Evolutionary conservation across 2,113 vertebrate species (phyloP).

Genomic region (Microcebus tavaratra): DNA sequence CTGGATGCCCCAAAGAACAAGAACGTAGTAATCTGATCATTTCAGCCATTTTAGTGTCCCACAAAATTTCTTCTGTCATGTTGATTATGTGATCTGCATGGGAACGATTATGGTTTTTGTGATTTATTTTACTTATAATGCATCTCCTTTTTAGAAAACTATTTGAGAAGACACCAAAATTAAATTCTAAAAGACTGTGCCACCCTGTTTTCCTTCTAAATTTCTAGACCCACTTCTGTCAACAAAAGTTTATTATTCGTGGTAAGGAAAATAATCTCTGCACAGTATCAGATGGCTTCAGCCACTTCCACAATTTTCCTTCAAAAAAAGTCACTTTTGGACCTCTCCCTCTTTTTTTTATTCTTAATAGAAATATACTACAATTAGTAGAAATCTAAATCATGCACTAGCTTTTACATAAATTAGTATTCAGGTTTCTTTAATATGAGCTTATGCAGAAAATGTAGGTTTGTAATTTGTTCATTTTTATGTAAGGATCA

Average conservation of each 20-base stretch:
- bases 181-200: neutral
- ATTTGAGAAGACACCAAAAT: neutral
- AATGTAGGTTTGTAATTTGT: neutral
- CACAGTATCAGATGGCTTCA: neutral
- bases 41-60: neutral
- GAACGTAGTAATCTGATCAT: neutral
- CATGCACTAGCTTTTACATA: neutral
- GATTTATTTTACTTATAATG: constrained; percentile 37
- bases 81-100: neutral
- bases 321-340: neutral
- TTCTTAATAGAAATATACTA: neutral
- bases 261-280: neutral
- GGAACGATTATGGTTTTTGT: neutral
- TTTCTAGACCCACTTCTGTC: neutral
- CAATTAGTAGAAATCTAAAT: constrained; percentile 11
- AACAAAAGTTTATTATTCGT: neutral
- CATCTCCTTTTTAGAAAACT: neutral
- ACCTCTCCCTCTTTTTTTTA: neutral
- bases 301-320: neutral
- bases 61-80: neutral
- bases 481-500: neutral
- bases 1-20: neutral
- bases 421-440: neutral
- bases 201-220: neutral
- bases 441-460: neutral